Base-by-base conservation (phyloP, 2,113 vertebrate species). In the Lepus europaeus region DNA sequence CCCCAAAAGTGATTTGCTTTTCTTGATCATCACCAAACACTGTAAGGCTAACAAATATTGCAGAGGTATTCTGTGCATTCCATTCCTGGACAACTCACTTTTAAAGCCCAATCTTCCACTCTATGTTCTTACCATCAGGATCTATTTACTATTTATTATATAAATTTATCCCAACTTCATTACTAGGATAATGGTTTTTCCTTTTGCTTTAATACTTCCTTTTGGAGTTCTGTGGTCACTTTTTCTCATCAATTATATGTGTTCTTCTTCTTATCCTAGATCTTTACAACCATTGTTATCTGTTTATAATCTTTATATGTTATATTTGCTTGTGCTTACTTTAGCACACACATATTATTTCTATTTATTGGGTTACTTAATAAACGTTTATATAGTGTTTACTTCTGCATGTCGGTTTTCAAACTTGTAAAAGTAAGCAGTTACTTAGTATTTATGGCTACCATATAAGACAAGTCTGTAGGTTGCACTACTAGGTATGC, bases 201-300 rank as follows among this genome's bases (percentile, higher is more conserved):
- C 31, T 81, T 80, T 81, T 36, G 61, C 29, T 61, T 89, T 86
- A 82, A 64, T 63, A 94, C 29, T 29, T 56, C 7, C 49, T 36
- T 87, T 83, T 11, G 7, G 1, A 82, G 73, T 85, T 84, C 29
- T 83, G 33, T 64, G 84, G 20, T 69, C 61, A 68, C 5, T 61
- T 91, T 59, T 94, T 45, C 20, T 51, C 23, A 88, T 64, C 0
- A 68, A 69, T 69, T 23, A 31, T 22, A 81, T 5, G 3, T 29
- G 3, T 9, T 25, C 2, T 69, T 93, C 49, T 86, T 69, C 68
- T 45, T 5, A 68, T 59, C 51, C 19, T 76, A 73, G 31, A 64
- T 81, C 13, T 70, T 89, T 92, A 53, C 63, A 90, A 66, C 33
- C 31, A 68, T 53, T 86, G 33, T 93, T 68, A 25, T 19, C 31